These are phyloP conservation scores for Rhegmatorhina hoffmannsi DNA, from an alignment of 2,113 vertebrate species.

Conservation along the genomic window DNA sequence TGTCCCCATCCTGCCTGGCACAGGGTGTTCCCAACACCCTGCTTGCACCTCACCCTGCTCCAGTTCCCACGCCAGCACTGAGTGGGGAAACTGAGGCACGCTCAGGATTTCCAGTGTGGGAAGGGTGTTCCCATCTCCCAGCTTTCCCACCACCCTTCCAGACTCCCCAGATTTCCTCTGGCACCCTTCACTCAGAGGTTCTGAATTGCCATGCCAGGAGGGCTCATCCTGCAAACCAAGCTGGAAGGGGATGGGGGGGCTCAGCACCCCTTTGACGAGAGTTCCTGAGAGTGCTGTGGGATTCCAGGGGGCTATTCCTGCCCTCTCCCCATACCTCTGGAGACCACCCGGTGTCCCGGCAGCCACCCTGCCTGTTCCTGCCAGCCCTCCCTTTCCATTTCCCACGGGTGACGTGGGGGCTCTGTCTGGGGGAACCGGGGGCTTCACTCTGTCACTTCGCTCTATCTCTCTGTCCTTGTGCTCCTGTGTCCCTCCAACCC, in stretches of 20 bases:
- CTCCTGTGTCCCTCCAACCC: no score
- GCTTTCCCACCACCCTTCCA: no score
- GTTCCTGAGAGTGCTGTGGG: neutral
- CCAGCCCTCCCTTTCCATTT: neutral
- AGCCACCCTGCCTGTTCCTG: neutral
- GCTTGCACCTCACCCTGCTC: neutral
- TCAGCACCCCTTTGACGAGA: neutral
- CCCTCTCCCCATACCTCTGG: neutral
- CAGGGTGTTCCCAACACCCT: neutral
- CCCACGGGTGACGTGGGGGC: neutral
- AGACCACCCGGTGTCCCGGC: neutral
- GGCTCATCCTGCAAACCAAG: neutral
- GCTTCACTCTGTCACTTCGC: neutral
- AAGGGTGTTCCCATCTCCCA: fast-evolving
- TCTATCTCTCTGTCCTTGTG: no score
- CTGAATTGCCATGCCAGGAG: neutral
- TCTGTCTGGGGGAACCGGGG: neutral
- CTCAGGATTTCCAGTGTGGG: neutral
- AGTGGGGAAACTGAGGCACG: neutral
- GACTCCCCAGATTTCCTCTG: neutral
- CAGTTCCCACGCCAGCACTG: neutral
- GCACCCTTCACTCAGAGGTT: neutral
- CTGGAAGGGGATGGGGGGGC: fast-evolving
- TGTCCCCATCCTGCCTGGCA: neutral
- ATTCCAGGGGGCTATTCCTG: neutral